Conservation (phyloP, 2,888 invertebrate genomes). For the Crioceris asparagi region DNA sequence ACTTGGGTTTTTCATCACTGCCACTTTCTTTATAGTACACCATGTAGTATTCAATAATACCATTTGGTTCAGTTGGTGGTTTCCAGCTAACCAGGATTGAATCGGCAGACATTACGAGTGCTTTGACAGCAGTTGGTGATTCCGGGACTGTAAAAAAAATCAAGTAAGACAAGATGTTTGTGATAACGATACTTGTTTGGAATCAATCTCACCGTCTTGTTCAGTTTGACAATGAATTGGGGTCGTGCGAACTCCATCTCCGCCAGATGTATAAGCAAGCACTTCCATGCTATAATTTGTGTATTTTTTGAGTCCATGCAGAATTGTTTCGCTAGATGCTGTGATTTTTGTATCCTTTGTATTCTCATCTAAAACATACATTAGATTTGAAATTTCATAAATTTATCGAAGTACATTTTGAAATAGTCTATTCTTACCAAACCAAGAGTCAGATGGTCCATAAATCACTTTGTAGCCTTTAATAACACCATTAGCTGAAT, state of each 20-base stretch:
- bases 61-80: slow-evolving; percentile 85
- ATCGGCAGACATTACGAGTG: slow-evolving; percentile 82
- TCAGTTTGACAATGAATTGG: slow-evolving; percentile 90
- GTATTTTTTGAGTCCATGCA: slow-evolving; percentile 88
- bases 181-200: not conserved
- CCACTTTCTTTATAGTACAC: slow-evolving; percentile 63
- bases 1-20: slow-evolving; percentile 46
- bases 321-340: slow-evolving; percentile 82
- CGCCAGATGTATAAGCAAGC: slow-evolving; percentile 86
- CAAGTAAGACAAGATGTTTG: not conserved
- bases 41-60: slow-evolving; percentile 85
- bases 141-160: slow-evolving; percentile 63
- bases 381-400: not conserved
- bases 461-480: slow-evolving; percentile 93
- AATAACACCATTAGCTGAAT: slow-evolving; percentile 87
- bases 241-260: slow-evolving; percentile 81
- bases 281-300: slow-evolving; percentile 98
- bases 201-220: slow-evolving; percentile 66
- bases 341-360: slow-evolving; percentile 86
- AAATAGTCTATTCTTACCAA: slow-evolving; percentile 56
- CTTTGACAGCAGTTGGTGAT: slow-evolving; percentile 86
- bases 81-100: slow-evolving; percentile 92
- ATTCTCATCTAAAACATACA: slow-evolving; percentile 58
- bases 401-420: not conserved
- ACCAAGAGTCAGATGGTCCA: slow-evolving; percentile 85